phyloP scores from a whole-genome alignment of 2,797 vertebrate species.

The Brotula barbata region DNA sequence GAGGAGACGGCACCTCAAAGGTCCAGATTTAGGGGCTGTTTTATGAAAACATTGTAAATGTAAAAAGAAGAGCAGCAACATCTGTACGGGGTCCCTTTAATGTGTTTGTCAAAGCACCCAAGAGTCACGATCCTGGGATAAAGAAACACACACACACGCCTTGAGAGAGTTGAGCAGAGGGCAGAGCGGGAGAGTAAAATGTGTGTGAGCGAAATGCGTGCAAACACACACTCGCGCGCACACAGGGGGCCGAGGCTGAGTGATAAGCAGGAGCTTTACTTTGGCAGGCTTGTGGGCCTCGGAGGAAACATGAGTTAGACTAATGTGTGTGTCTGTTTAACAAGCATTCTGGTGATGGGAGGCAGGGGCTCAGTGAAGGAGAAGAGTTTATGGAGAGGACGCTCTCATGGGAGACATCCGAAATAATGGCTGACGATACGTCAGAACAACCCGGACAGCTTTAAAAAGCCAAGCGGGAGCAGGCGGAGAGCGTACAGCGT shows the following conservation, averaged over 20 bases:
- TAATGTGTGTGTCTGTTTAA: constrained; percentile 78
- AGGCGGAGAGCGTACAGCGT: too few species aligned
- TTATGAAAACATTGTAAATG: too few species aligned
- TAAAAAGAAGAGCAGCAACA: too few species aligned
- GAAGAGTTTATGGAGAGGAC: constrained; percentile 71
- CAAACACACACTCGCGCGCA: constrained; percentile 11
- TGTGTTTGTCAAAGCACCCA: too few species aligned
- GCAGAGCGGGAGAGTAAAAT: constrained; percentile 28
- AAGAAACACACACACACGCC: constrained; percentile 22
- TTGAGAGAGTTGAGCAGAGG: constrained; percentile 27
- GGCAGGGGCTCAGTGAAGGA: constrained; percentile 57
- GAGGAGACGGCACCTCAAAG: too few species aligned
- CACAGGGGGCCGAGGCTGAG: constrained; percentile 49
- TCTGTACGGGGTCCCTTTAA: too few species aligned
- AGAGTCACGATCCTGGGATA: constrained; percentile 12
- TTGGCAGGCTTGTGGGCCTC: constrained; percentile 67
- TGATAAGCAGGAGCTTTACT: constrained; percentile 66
- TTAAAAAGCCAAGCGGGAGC: constrained; percentile 60
- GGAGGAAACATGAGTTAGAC: constrained; percentile 73
- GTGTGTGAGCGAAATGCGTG: constrained; percentile 19
- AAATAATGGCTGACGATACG: constrained; percentile 68
- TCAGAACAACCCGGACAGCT: constrained; percentile 60
- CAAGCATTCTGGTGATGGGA: constrained; percentile 67
- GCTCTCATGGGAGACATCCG: constrained; percentile 65
- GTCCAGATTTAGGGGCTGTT: too few species aligned